Conservation (phyloP, 2,888 invertebrate species). For the Drosophila quinaria region DNA sequence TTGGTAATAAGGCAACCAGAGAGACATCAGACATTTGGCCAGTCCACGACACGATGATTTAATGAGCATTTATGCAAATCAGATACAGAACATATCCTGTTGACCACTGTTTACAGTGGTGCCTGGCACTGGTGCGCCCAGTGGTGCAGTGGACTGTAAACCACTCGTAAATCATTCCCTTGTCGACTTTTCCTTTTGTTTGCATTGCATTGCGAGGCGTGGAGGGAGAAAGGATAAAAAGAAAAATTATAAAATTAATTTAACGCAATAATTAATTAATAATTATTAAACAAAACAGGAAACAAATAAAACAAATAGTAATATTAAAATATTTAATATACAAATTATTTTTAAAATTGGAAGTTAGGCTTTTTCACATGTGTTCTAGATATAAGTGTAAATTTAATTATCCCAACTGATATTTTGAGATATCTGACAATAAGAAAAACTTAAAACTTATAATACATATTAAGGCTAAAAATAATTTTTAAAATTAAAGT, state of each 20-base stretch:
- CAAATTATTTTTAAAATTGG: no score
- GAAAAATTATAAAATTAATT: not conserved
- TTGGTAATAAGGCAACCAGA: slow-evolving; percentile 20
- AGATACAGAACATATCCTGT: slow-evolving; percentile 37
- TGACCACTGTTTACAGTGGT: slow-evolving; percentile 13
- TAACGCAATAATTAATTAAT: no score
- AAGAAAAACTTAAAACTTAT: no score
- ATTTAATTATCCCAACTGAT: no score
- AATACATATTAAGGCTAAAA: no score
- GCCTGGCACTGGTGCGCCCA: not conserved
- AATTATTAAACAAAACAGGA: no score
- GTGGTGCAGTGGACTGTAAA: slow-evolving; percentile 12
- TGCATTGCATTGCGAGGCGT: slow-evolving; percentile 21
- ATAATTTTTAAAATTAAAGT: no score
- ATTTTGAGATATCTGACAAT: no score
- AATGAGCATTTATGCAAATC: slow-evolving; percentile 77
- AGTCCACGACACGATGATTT: slow-evolving; percentile 65
- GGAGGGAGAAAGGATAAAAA: slow-evolving; percentile 17
- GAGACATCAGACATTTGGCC: slow-evolving; percentile 31
- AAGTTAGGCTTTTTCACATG: no score
- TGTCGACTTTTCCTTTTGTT: slow-evolving; percentile 44
- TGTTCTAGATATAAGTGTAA: no score
- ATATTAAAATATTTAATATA: no score
- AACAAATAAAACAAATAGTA: no score
- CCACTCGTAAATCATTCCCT: slow-evolving; percentile 70